Evolutionary conservation across 92 coral and sea anemone genomes (phyloP).

Genomic region (Phenganax stokvisi): DNA sequence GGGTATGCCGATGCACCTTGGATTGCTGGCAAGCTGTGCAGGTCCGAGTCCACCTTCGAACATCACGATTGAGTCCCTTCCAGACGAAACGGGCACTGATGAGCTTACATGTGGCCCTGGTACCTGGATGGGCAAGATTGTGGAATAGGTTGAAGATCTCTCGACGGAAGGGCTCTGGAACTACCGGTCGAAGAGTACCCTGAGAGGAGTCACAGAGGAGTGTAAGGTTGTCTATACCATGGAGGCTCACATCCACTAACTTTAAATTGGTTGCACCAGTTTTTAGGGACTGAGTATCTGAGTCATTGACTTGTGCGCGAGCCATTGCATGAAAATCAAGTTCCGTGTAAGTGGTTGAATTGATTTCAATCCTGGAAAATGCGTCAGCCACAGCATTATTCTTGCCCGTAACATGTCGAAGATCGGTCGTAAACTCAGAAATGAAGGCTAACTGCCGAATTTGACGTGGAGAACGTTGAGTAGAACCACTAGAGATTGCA

Average conservation of each 20-base stretch:
- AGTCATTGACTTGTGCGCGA: not conserved
- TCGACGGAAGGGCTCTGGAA: too few relatives aligned
- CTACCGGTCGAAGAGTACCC: too few relatives aligned
- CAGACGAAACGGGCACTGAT: constrained; percentile 14
- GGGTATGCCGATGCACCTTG: constrained; percentile 6
- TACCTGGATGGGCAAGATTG: not conserved
- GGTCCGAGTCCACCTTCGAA: constrained; percentile 9
- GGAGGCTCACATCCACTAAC: not conserved
- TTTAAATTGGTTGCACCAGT: not conserved
- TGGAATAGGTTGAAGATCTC: too few relatives aligned
- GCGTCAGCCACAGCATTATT: not conserved
- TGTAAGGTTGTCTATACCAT: too few relatives aligned
- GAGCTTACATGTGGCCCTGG: constrained; percentile 8
- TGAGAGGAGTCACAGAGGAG: too few relatives aligned
- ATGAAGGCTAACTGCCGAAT: not conserved
- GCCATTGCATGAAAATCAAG: constrained; percentile 11
- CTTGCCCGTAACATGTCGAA: not conserved
- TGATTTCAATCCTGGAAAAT: not conserved
- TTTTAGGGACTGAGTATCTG: too few relatives aligned
- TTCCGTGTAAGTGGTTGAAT: constrained; percentile 7
- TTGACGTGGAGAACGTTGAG: not conserved
- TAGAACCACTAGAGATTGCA: too few relatives aligned
- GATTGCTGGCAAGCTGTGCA: constrained; percentile 16
- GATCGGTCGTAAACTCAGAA: not conserved
- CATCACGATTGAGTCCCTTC: constrained; percentile 18